Evolutionary conservation across 2,113 vertebrate genomes (phyloP).

Genomic region (Scatophagus argus): DNA sequence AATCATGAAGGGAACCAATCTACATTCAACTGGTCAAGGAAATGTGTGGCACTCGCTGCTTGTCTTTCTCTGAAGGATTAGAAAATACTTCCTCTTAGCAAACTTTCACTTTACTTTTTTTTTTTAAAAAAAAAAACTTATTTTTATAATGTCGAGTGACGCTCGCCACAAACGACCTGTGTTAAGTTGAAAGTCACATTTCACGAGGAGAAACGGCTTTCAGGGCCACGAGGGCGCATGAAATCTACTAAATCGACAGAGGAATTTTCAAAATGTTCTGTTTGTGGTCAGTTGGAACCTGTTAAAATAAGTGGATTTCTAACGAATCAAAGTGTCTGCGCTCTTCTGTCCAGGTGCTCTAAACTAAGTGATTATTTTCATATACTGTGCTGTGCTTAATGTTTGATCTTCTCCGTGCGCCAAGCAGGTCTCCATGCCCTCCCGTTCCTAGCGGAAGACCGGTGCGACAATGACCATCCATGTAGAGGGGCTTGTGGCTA

Average conservation of each 20-base stretch:
- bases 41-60: not conserved
- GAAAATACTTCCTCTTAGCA: not conserved
- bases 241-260: not conserved
- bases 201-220: not conserved
- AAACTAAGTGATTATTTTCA: not conserved
- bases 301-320: not conserved
- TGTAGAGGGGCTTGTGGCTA: constrained; percentile 93
- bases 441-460: constrained; percentile 75
- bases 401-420: not conserved
- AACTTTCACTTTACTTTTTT: not conserved
- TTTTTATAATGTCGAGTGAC: not conserved
- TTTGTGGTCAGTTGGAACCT: constrained; percentile 1
- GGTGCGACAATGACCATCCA: constrained; percentile 90
- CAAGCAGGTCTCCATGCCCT: constrained; percentile 86
- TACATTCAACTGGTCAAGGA: not conserved
- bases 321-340: not conserved
- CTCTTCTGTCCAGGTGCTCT: not conserved
- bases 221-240: too few relatives aligned
- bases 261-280: too few relatives aligned
- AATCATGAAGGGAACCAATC: not conserved
- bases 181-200: not conserved
- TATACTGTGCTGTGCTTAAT: too few relatives aligned
- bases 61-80: not conserved
- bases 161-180: not conserved
- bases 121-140: too few relatives aligned